Evolutionary conservation across 2,113 vertebrate species (phyloP), one percentile per base, ranked within the genome.

Genomic region (Alethe castanea): DNA sequence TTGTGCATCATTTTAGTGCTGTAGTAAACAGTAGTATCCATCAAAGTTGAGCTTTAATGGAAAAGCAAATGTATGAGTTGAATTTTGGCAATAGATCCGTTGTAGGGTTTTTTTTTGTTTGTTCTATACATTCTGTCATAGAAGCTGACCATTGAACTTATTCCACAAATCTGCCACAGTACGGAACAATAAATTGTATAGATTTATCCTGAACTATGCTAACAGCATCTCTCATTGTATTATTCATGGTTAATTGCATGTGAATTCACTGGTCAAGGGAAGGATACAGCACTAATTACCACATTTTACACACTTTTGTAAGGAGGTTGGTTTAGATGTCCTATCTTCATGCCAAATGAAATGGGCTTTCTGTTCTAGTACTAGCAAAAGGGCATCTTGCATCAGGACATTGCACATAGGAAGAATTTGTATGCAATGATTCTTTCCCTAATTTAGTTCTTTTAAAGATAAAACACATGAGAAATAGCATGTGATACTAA

Each of bases 131-230:
- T 90, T 94, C 67, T 92, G 3, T 60, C 25, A 10, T 9, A 69
- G 53, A 67, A 44, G 48, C 38, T 90, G 45, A 85, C n/a, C 47
- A 53, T 89, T 45, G 60, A 31, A 54, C 71, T 96, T 85, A 14
- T 61, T 96, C 44, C 73, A 70, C 36, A 64, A 65, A 72, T 36
- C 73, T 90, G 44, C 52, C 52, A 33, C 25, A 20, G 31, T 74
- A 29, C 90, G 93, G 96, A 86, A 74, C 33, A 86, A 20, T 92
- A 82, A 78, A 65, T 91, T 26, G 26, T 78, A 19, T 61, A 69
- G 57, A 92, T 96, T 69, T 94, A 38, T 88, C 61, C 52, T 95
- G 79, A 91, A 69, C 82, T 94, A 19, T 91, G 38, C 54, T 88
- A 88, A 90, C 14, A 82, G 35, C 29, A 72, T 83, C 8, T 18